Evolutionary conservation across 2,113 vertebrate species (phyloP).

Genomic region (Neodon shergylaensis): DNA sequence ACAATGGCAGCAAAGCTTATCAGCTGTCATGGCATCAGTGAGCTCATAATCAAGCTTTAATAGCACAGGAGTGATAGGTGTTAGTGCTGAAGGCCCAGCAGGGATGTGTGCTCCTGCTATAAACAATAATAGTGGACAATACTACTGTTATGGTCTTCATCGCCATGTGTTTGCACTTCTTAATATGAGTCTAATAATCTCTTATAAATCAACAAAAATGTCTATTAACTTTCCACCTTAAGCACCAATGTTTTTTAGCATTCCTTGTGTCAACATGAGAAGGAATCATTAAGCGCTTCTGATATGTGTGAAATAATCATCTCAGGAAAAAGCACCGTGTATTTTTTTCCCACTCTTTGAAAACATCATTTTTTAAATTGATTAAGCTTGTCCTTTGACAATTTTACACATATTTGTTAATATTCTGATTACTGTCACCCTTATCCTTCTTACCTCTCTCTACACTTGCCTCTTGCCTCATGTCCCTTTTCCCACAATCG

Average conservation of each 20-base stretch:
- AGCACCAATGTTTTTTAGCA: not conserved
- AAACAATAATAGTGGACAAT: not conserved
- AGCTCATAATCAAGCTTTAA: not conserved
- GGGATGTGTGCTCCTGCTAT: not conserved
- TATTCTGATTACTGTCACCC: not conserved
- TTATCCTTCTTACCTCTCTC: not conserved
- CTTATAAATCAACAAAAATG: not conserved
- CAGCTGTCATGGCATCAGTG: not conserved
- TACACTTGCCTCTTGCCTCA: not conserved
- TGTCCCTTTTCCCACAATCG: no score
- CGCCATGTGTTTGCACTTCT: not conserved
- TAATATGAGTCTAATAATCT: not conserved
- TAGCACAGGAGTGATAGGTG: not conserved
- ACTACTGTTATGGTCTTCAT: not conserved
- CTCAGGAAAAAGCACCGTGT: not conserved
- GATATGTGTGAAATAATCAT: not conserved
- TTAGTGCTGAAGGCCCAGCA: not conserved
- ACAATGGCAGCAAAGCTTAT: not conserved
- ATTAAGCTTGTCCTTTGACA: not conserved
- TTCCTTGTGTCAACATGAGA: not conserved
- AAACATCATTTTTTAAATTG: not conserved
- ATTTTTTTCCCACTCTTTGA: not conserved
- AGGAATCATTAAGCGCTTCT: not conserved
- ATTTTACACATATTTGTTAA: not conserved
- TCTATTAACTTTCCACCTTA: not conserved